phyloP scores from a whole-genome alignment of 1,140 invertebrate species.

The Lethrus apterus region DNA sequence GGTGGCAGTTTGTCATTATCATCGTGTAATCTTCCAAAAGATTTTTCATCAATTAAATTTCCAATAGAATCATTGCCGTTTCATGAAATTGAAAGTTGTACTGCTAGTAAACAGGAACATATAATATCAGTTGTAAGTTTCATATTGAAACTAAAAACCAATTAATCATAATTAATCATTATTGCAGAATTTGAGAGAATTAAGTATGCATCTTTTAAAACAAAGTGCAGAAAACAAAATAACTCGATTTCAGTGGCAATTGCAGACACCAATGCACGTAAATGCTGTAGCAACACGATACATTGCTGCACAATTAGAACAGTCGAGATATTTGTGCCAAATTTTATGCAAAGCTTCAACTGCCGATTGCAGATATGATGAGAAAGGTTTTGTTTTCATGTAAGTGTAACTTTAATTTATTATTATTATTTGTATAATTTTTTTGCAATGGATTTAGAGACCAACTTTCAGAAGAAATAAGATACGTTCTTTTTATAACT shows the following conservation, averaged over 20 bases:
- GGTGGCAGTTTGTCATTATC: constrained; percentile 45
- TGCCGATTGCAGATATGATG: constrained; percentile 55
- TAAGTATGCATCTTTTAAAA: constrained; percentile 74
- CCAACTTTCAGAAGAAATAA: constrained; percentile 58
- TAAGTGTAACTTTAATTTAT: constrained; percentile 40
- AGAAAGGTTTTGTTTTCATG: constrained; percentile 72
- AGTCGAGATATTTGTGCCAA: constrained; percentile 66
- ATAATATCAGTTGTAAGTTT: constrained; percentile 67
- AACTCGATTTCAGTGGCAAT: constrained; percentile 40
- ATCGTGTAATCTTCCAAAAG: constrained; percentile 38
- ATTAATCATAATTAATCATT: constrained; percentile 14
- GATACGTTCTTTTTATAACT: constrained; percentile 61
- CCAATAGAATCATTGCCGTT: constrained; percentile 61
- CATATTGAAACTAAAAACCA: constrained; percentile 5
- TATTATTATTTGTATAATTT: constrained; percentile 2
- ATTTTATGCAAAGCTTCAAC: constrained; percentile 60
- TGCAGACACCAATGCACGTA: constrained; percentile 62
- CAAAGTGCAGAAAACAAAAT: constrained; percentile 47
- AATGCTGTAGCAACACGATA: constrained; percentile 74
- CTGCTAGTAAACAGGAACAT: constrained; percentile 79
- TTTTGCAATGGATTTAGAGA: constrained; percentile 50
- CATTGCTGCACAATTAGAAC: constrained; percentile 69
- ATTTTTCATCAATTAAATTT: constrained; percentile 43
- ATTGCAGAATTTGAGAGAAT: constrained; percentile 64
- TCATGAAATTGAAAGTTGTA: constrained; percentile 74